Conservation (phyloP, 2,113 vertebrate species). For the Psammodynastes pulverulentus region DNA sequence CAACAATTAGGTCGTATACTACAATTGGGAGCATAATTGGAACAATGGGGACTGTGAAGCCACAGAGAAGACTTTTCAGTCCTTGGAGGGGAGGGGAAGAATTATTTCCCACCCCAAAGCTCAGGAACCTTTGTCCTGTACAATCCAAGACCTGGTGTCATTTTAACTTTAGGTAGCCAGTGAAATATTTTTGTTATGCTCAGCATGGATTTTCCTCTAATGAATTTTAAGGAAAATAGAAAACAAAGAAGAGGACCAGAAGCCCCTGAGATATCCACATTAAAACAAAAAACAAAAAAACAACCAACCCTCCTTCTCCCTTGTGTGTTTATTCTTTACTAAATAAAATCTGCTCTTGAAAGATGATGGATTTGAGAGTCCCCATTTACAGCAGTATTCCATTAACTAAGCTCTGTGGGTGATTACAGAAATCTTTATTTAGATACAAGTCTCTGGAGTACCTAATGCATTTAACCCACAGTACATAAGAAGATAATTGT, state of each 20-base stretch:
- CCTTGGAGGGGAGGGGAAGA: neutral
- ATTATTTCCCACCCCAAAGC: neutral
- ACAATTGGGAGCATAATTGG: slow-evolving; percentile 8
- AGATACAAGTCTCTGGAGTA: slow-evolving; percentile 3
- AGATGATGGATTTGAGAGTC: slow-evolving; percentile 12
- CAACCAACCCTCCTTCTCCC: neutral
- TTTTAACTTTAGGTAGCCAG: neutral
- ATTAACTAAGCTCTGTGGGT: neutral
- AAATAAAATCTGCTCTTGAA: slow-evolving; percentile 3
- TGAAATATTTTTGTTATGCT: neutral
- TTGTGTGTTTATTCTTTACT: neutral
- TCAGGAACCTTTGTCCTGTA: neutral
- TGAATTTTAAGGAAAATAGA: slow-evolving; percentile 11
- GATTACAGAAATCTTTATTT: neutral
- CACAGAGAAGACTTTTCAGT: neutral
- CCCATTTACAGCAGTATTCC: neutral
- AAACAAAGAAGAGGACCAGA: fast-evolving
- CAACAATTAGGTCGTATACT: slow-evolving; percentile 28
- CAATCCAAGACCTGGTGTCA: neutral
- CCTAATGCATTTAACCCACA: neutral
- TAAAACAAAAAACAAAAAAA: no score
- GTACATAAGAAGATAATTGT: neutral
- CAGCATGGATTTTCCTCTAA: neutral
- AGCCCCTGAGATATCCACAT: neutral
- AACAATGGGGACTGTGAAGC: neutral